These are phyloP conservation scores for Eidolon dupreanum DNA, from an alignment of 2,797 vertebrate genomes.

Conservation along the genomic window DNA sequence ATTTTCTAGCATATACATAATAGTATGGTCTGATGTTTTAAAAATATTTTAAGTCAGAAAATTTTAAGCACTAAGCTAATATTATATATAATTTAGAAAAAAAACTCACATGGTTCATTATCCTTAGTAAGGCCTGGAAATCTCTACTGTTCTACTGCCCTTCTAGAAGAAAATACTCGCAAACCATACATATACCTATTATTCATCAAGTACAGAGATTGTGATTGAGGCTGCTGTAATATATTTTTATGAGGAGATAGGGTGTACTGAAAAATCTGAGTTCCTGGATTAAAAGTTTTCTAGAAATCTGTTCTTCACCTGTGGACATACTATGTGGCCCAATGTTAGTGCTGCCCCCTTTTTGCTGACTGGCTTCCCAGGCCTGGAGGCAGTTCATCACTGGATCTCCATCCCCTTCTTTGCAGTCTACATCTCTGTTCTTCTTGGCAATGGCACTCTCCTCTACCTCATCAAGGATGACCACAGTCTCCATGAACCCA, in stretches of 20 bases:
- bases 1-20: too few relatives aligned
- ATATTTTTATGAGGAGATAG: background rate
- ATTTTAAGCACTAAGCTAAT: too few relatives aligned
- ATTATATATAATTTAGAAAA: too few relatives aligned
- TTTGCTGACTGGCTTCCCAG: conserved; percentile 47
- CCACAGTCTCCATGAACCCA: conserved; percentile 81
- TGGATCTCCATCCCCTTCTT: conserved; percentile 46
- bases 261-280: background rate
- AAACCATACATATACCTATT: too few relatives aligned
- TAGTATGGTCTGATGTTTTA: too few relatives aligned
- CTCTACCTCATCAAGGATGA: conserved; percentile 25
- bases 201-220: background rate
- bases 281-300: background rate
- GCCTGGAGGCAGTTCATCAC: background rate
- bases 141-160: too few relatives aligned
- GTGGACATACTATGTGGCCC: background rate
- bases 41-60: too few relatives aligned
- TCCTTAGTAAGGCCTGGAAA: too few relatives aligned
- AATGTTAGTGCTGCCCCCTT: background rate
- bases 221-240: background rate
- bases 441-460: conserved; percentile 1
- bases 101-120: too few relatives aligned
- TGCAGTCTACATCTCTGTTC: background rate
- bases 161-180: too few relatives aligned
- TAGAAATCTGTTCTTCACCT: background rate